Conservation (phyloP, 1,140 invertebrate species). For the Drosophila saltans region DNA sequence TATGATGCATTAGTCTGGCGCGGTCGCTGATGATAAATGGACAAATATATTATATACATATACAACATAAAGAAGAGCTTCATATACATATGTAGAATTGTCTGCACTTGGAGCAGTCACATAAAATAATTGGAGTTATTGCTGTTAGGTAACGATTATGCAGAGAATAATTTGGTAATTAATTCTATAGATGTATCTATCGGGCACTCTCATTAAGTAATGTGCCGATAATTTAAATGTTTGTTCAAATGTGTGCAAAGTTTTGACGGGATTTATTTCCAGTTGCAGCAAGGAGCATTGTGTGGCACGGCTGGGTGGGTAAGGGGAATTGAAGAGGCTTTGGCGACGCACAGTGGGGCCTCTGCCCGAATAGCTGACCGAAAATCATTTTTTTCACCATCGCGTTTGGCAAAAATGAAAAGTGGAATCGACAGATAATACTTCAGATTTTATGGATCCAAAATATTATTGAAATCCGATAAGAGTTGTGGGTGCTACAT, state of each 20-base stretch:
- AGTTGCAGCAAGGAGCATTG: conserved; percentile 25
- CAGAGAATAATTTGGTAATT: no score
- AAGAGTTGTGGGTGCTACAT: no score
- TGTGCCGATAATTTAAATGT: not conserved
- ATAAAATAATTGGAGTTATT: not conserved
- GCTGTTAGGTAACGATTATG: not conserved
- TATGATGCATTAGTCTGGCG: conserved; percentile 3
- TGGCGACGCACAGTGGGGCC: no score
- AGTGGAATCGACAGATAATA: no score
- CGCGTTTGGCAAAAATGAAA: no score
- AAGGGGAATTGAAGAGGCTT: conserved; percentile 30
- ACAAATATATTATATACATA: not conserved
- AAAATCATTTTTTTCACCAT: no score
- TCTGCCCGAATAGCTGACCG: no score
- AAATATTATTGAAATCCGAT: no score
- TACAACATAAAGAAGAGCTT: not conserved
- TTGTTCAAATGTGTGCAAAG: not conserved
- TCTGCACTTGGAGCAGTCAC: not conserved
- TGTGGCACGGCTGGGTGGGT: not conserved
- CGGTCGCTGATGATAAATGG: not conserved
- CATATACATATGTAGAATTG: not conserved
- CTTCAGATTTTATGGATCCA: no score
- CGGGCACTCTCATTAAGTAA: not conserved
- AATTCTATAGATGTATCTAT: no score
- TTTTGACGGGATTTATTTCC: not conserved